Evolutionary conservation across 2,797 vertebrate genomes (phyloP).

Genomic region (Sciurus carolinensis): DNA sequence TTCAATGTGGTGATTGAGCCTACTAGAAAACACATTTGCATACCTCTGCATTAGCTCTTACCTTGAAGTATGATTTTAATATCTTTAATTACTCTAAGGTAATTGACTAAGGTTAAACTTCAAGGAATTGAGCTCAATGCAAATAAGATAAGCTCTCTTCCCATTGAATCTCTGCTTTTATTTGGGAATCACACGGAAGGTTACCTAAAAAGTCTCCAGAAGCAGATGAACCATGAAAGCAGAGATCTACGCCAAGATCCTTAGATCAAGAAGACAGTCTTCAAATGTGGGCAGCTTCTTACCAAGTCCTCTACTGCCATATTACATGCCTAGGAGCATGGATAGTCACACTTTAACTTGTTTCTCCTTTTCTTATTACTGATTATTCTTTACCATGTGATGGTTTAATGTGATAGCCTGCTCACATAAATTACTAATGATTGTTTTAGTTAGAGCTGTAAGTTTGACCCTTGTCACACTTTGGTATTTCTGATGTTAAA

Average conservation of each 20-base stretch:
- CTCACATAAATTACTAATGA: neutral
- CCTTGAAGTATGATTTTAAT: neutral
- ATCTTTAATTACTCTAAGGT: slow-evolving; percentile 11
- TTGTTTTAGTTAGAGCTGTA: neutral
- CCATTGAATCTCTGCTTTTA: neutral
- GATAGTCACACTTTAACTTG: neutral
- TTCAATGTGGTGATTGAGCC: neutral
- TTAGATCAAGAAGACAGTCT: neutral
- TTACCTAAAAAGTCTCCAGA: neutral
- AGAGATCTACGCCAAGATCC: neutral
- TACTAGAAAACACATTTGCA: neutral
- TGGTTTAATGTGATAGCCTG: neutral
- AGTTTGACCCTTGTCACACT: neutral
- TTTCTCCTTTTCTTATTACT: neutral
- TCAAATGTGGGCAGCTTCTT: neutral
- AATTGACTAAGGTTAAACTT: neutral
- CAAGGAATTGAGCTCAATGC: neutral
- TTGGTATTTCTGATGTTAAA: neutral
- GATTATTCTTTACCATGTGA: neutral
- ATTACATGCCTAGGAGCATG: neutral
- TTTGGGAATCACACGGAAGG: neutral
- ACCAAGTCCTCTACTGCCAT: neutral
- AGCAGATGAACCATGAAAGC: neutral
- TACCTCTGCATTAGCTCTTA: neutral
- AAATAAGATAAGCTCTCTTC: neutral